A percentile compares a stretch with the other conserved stretches of the same genome.
phyloP scores from a whole-genome alignment of 2,113 vertebrate species.

The Cnemophilus loriae region DNA sequence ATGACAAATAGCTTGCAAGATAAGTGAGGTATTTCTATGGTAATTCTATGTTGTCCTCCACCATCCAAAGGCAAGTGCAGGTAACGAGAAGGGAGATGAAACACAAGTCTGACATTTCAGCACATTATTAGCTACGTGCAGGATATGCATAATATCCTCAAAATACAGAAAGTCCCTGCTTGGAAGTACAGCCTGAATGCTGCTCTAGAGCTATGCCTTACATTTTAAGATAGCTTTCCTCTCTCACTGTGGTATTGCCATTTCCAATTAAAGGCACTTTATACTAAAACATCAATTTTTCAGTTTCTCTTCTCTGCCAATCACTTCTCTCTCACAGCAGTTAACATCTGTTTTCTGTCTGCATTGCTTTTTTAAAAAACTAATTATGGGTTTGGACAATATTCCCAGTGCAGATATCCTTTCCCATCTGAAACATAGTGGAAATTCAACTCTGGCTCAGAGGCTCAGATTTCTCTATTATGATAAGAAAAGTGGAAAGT shows the following conservation, averaged over 20 bases:
- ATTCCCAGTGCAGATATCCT: neutral
- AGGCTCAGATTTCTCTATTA: neutral
- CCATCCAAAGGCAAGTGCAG: neutral
- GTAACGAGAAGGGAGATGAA: neutral
- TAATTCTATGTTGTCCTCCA: slow-evolving; percentile 8
- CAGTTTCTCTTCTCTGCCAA: neutral
- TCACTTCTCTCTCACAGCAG: neutral
- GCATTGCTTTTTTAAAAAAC: neutral
- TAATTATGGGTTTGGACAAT: neutral
- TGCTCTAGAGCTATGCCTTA: neutral
- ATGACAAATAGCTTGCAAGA: neutral
- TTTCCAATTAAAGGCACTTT: neutral
- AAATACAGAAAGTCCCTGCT: neutral
- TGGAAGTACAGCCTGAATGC: neutral
- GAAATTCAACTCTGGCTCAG: neutral
- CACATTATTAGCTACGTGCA: neutral
- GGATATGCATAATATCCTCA: neutral
- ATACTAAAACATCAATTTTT: neutral
- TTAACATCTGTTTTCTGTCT: slow-evolving; percentile 36
- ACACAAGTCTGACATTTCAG: neutral
- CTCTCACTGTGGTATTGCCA: neutral
- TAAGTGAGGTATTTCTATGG: neutral
- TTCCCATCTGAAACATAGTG: neutral
- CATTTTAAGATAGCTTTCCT: neutral
- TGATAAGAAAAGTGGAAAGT: neutral